Percentiles rank a stretch among this genome's conserved stretches.
Evolutionary conservation across 2,888 invertebrate species (phyloP).

Genomic region (Timema cristinae): DNA sequence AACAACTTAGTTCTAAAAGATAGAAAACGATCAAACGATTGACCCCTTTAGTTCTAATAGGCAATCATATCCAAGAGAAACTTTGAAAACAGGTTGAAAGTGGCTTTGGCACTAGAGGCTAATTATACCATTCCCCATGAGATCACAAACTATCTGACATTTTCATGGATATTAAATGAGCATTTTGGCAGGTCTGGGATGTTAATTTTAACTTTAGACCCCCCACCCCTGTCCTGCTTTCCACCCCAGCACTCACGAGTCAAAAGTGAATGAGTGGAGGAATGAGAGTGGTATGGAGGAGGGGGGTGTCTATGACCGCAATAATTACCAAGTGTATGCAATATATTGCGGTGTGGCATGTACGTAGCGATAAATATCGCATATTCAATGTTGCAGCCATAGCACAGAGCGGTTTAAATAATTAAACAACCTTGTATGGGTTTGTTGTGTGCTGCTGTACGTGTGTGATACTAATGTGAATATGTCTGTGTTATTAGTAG

Average conservation of each 20-base stretch:
- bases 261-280: slow-evolving; percentile 4
- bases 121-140: slow-evolving; percentile 11
- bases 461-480: too few species aligned
- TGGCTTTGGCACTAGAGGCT: too few species aligned
- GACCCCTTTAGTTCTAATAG: too few species aligned
- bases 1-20: too few species aligned
- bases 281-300: neutral
- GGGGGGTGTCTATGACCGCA: slow-evolving; percentile 23
- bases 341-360: slow-evolving; percentile 26
- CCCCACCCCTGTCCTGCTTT: neutral
- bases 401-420: neutral
- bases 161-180: slow-evolving; percentile 30
- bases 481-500: too few species aligned
- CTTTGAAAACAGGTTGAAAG: too few species aligned
- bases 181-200: slow-evolving; percentile 27
- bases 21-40: too few species aligned
- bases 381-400: slow-evolving; percentile 18
- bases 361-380: slow-evolving; percentile 26
- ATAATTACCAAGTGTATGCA: slow-evolving; percentile 27
- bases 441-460: too few species aligned
- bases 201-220: slow-evolving; percentile 29
- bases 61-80: too few species aligned
- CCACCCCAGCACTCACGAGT: neutral
- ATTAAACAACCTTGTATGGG: too few species aligned
- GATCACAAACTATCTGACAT: slow-evolving; percentile 19